phyloP scores from a whole-genome alignment of 2,797 vertebrate species.

The Danio tinwini region DNA sequence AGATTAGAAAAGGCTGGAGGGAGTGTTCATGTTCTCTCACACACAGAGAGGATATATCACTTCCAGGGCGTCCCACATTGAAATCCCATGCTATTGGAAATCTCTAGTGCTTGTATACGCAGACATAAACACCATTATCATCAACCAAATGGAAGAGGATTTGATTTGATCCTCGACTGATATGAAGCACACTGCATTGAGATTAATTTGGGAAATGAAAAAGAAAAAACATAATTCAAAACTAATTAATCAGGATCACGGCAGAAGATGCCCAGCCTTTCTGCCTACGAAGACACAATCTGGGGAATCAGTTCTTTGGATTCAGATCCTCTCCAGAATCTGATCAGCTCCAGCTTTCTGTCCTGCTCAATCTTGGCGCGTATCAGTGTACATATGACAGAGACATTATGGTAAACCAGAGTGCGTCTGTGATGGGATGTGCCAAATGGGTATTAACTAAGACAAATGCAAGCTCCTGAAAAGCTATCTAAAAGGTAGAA shows the following conservation, averaged over 20 bases:
- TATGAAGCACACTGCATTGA: constrained; percentile 24
- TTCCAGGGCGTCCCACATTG: constrained; percentile 57
- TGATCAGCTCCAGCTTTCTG: constrained; percentile 20
- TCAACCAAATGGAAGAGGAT: constrained; percentile 51
- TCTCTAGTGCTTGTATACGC: background rate
- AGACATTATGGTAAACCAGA: constrained; percentile 29
- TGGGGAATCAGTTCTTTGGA: constrained; percentile 25
- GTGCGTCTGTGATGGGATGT: background rate
- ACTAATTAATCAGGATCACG: constrained; percentile 43
- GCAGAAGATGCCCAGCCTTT: constrained; percentile 39
- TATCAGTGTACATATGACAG: constrained; percentile 8
- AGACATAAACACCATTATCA: background rate
- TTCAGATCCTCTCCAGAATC: constrained; percentile 9
- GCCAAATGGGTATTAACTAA: constrained; percentile 43
- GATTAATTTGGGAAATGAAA: constrained; percentile 44
- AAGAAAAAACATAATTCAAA: constrained; percentile 37
- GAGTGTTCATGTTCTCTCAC: constrained; percentile 21
- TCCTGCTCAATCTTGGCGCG: background rate
- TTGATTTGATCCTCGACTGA: constrained; percentile 47
- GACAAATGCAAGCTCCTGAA: constrained; percentile 25
- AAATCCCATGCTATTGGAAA: constrained; percentile 16
- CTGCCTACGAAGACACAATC: constrained; percentile 14
- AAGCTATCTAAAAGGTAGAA: constrained; percentile 18
- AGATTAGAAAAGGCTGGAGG: constrained; percentile 50
- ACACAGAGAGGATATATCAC: constrained; percentile 67